These are phyloP conservation scores for Lanius ludovicianus DNA, from an alignment of 2,113 vertebrate species.

Conservation along the genomic window DNA sequence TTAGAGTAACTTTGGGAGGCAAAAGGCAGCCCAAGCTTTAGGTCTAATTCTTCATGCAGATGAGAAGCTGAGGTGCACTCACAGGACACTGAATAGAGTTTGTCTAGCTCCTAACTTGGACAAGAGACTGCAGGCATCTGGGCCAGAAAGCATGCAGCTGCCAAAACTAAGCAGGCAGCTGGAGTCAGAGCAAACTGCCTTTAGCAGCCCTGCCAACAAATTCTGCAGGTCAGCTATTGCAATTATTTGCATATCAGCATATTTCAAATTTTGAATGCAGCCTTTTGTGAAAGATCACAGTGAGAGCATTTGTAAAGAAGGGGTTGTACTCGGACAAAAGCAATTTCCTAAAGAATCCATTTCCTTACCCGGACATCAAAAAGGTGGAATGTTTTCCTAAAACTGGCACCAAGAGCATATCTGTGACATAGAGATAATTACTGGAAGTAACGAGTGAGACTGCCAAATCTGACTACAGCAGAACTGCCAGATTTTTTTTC, in stretches of 20 bases:
- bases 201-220: not conserved
- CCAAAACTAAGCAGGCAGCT: constrained; percentile 12
- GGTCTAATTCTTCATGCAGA: not conserved
- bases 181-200: not conserved
- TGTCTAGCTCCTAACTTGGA: constrained; percentile 23
- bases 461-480: constrained; percentile 35
- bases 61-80: not conserved
- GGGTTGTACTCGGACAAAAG: not conserved
- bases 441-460: constrained; percentile 49
- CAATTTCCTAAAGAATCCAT: constrained; percentile 21
- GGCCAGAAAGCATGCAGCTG: not conserved
- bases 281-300: not conserved
- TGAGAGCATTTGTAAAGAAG: not conserved
- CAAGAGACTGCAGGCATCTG: not conserved
- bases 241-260: constrained; percentile 33
- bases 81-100: not conserved
- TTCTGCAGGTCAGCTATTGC: constrained; percentile 36
- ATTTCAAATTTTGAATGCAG: not conserved
- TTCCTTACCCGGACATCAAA: constrained; percentile 12
- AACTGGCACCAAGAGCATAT: constrained; percentile 3
- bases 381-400: constrained; percentile 30
- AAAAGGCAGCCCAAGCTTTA: not conserved
- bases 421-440: constrained; percentile 54
- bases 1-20: not conserved
- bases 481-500: constrained; percentile 22